Base-by-base conservation (phyloP, 2,797 vertebrate species). In the Anisognathus igniventris region DNA sequence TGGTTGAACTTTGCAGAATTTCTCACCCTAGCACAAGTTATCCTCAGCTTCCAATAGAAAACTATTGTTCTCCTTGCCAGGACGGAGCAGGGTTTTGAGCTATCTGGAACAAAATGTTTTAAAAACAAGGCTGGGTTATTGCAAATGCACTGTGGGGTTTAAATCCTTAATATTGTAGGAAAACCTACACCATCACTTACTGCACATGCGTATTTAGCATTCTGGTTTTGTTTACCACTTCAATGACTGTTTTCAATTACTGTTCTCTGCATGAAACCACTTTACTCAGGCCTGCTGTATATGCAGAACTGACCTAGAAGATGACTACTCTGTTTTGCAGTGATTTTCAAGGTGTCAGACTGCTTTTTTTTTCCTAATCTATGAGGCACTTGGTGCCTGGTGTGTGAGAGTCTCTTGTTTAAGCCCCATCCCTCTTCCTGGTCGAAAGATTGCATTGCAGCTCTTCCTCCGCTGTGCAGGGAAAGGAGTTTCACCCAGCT, bases 201-300 rank as follows among this genome's bases (percentile, higher is more conserved):
- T 90, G 87, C 66, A 78, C 89, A 88, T 91, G 90, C 88, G 74
- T 94, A 91, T 96, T 94, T 90, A 86, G 85, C 2, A 1, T 73
- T 92, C 95, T 96, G 86, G 65, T 88, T 96, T 96, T 93, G 91
- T 95, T 96, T 95, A 91, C 91, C 78, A 84, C 92, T 95, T 96
- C 91, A 96, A n/a, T 90, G 85, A 64, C 87, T 96, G 87, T 94
- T 96, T 96, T 93, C 91, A 96, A 95, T 96, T 94, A 95, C 82
- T 90, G 60, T 72, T 92, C 91, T 70, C 76, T 88, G 85, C 66
- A 67, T 86, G 93, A 95, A 96, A 93, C 93, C 66, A 86, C 56
- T 95, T 94, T 92, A 85, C 42, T 93, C 57, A 54, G 72, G 71
- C 84, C 60, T 89, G 60, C 70, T 93, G 79, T 77, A 64, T 94